Evolutionary conservation across 1,140 invertebrate genomes (phyloP).

Genomic region (Drosophila funebris): DNA sequence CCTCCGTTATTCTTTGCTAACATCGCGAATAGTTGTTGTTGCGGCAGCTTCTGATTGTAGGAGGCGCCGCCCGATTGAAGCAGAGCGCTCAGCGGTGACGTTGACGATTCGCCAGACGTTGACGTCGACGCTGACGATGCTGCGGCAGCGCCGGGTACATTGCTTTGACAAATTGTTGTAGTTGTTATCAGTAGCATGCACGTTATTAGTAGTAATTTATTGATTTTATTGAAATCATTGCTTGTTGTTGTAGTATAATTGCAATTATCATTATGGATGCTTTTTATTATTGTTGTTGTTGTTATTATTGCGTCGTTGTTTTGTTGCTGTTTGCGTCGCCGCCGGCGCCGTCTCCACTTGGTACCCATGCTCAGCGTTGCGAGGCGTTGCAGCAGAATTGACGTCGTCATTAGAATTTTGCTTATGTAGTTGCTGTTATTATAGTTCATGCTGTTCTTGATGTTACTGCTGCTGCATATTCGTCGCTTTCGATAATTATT

Average conservation of each 20-base stretch:
- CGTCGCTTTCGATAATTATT: constrained; percentile 49
- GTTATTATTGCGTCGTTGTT: constrained; percentile 13
- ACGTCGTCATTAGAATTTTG: constrained; percentile 64
- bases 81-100: constrained; percentile 59
- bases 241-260: constrained; percentile 64
- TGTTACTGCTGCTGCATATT: constrained; percentile 21
- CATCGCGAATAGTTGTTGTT: constrained; percentile 77
- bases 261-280: constrained; percentile 69
- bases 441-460: constrained; percentile 26
- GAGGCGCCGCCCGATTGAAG: constrained; percentile 67
- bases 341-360: constrained; percentile 69
- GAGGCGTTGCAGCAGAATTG: constrained; percentile 45
- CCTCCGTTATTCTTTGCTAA: constrained; percentile 60
- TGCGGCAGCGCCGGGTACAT: constrained; percentile 42
- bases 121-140: constrained; percentile 40
- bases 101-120: constrained; percentile 27
- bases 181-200: constrained; percentile 78
- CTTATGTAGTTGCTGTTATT: constrained; percentile 46
- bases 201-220: constrained; percentile 82
- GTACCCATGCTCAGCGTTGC: constrained; percentile 53
- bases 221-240: constrained; percentile 82
- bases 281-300: constrained; percentile 23
- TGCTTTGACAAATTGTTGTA: constrained; percentile 77
- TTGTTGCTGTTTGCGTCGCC: constrained; percentile 48
- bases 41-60: constrained; percentile 70